Percentiles rank a stretch among this genome's conserved stretches.
Conservation (phyloP, 2,113 vertebrate species). For the Dascyllus trimaculatus region DNA sequence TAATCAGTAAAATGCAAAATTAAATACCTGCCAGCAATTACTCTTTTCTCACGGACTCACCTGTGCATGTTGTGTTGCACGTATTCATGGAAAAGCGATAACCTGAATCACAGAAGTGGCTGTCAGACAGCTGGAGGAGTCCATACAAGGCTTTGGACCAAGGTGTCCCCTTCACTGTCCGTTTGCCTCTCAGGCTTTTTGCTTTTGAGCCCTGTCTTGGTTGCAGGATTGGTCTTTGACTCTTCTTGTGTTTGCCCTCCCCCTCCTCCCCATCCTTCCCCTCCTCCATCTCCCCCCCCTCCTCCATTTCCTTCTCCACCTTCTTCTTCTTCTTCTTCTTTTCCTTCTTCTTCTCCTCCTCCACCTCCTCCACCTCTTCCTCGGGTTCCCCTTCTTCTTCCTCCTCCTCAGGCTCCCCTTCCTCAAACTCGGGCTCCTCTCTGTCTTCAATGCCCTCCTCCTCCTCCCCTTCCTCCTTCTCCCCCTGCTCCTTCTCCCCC, state of each 20-base stretch:
- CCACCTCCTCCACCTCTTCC: too few relatives aligned
- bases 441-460: not conserved
- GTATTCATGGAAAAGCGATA: constrained; percentile 36
- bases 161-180: not conserved
- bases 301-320: not conserved
- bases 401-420: too few relatives aligned
- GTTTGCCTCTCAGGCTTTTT: too few relatives aligned
- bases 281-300: not conserved
- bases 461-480: fast-evolving
- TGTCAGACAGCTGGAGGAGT: constrained; percentile 68
- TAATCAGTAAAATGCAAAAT: not conserved
- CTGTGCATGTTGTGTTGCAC: constrained; percentile 43
- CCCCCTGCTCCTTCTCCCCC: not conserved
- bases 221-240: too few relatives aligned
- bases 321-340: too few relatives aligned
- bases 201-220: too few relatives aligned
- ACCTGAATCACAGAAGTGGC: constrained; percentile 38
- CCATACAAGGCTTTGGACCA: constrained; percentile 28
- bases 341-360: too few relatives aligned
- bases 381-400: too few relatives aligned
- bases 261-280: not conserved
- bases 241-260: too few relatives aligned
- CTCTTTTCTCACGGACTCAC: constrained; percentile 37
- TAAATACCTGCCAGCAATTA: not conserved
- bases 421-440: too few relatives aligned